Conservation (phyloP, 2,113 vertebrate species). For the Cryptotis parvus region DNA sequence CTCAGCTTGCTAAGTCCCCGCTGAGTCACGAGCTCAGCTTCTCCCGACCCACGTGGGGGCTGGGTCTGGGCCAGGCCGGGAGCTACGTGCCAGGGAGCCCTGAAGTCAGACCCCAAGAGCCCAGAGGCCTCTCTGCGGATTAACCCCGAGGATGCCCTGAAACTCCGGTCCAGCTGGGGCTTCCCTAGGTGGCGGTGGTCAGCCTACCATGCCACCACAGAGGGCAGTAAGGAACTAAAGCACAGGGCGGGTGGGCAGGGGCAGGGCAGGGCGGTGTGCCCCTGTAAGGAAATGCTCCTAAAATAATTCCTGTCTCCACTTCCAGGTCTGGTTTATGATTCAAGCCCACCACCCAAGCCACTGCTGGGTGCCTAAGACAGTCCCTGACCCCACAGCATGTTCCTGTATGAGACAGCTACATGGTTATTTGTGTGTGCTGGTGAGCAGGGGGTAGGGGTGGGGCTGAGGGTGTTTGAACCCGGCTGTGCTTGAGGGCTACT, state of each 20-base stretch:
- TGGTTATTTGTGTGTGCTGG: no score
- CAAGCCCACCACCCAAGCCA: no score
- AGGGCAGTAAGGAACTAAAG: not conserved
- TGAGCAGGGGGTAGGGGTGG: no score
- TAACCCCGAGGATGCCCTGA: constrained; percentile 63
- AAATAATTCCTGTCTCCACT: no score
- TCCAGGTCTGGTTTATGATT: no score
- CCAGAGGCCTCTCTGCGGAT: constrained; percentile 18
- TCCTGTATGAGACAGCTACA: not conserved
- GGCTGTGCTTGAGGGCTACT: no score
- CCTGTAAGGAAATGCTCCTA: not conserved
- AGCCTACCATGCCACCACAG: not conserved
- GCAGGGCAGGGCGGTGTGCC: no score
- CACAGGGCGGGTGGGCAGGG: not conserved
- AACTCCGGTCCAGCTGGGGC: constrained; percentile 47
- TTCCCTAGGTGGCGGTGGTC: not conserved
- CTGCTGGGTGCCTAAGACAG: accelerated
- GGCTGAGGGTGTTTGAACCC: no score
- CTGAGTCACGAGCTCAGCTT: constrained; percentile 71
- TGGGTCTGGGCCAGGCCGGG: not conserved
- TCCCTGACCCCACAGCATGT: not conserved
- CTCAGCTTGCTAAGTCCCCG: constrained; percentile 8
- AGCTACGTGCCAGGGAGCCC: constrained; percentile 16
- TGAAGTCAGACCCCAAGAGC: not conserved
- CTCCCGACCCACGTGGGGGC: constrained; percentile 58